Evolutionary conservation across 2,888 invertebrate genomes (phyloP).

Genomic region (Drosophila ochracea): DNA sequence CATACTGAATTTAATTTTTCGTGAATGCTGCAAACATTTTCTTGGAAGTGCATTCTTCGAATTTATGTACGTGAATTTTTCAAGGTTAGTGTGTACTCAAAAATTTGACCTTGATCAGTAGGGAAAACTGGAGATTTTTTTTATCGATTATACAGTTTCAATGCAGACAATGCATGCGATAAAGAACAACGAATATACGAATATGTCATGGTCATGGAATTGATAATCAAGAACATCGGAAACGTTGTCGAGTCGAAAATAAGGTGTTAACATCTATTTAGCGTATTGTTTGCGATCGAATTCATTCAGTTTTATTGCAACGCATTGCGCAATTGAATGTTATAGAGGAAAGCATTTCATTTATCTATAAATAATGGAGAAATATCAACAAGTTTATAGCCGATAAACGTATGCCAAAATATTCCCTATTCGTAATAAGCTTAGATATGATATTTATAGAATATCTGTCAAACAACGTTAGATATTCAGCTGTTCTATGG

Average conservation of each 20-base stretch:
- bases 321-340: constrained; percentile 22
- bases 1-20: constrained; percentile 54
- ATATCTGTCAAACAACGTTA: not conserved
- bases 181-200: constrained; percentile 38
- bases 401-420: not conserved
- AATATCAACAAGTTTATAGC: constrained; percentile 15
- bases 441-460: not conserved
- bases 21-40: constrained; percentile 30
- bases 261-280: constrained; percentile 45
- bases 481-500: constrained; percentile 10
- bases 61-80: constrained; percentile 23
- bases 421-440: not conserved
- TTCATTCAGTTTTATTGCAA: constrained; percentile 21
- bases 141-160: constrained; percentile 25
- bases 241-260: constrained; percentile 28
- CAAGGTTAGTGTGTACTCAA: constrained; percentile 40
- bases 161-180: constrained; percentile 9
- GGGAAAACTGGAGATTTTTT: constrained; percentile 25
- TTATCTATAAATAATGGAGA: constrained; percentile 1
- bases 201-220: constrained; percentile 43
- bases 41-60: constrained; percentile 38
- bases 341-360: constrained; percentile 25
- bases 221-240: constrained; percentile 49
- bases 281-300: constrained; percentile 23
- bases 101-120: constrained; percentile 24